Percentiles rank a stretch among this genome's conserved stretches.
Evolutionary conservation across 2,797 vertebrate species (phyloP).

Genomic region (Squalus acanthias): DNA sequence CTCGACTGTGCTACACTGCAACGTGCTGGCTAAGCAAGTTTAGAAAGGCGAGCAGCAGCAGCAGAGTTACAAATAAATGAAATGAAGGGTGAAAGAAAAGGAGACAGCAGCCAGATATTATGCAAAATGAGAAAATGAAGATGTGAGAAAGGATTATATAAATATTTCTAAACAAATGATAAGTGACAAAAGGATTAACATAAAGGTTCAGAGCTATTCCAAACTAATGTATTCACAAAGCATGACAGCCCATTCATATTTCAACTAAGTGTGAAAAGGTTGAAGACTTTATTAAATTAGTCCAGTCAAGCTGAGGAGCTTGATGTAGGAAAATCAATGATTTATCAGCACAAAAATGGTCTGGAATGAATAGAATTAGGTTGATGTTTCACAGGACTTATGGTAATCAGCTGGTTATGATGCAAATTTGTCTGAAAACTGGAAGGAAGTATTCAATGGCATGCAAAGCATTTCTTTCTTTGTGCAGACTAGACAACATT

Average conservation of each 20-base stretch:
- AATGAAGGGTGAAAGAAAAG: not conserved
- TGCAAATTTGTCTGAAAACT: conserved; percentile 27
- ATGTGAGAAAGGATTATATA: conserved; percentile 17
- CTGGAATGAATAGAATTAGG: conserved; percentile 35
- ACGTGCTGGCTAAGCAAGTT: not conserved
- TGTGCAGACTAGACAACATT: not conserved
- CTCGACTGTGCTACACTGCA: not conserved
- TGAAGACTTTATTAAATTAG: conserved; percentile 35
- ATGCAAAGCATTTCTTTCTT: conserved; percentile 28
- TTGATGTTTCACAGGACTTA: conserved; percentile 25
- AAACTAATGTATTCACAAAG: conserved; percentile 31
- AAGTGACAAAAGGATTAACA: conserved; percentile 10
- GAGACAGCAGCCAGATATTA: not conserved
- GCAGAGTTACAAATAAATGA: not conserved
- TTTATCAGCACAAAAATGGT: conserved; percentile 31
- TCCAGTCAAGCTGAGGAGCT: conserved; percentile 32
- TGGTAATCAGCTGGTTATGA: conserved; percentile 18
- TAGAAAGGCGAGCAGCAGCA: not conserved
- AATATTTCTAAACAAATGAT: conserved; percentile 11
- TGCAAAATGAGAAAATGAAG: conserved; percentile 27
- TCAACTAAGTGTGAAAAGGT: conserved; percentile 34
- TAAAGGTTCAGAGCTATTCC: conserved; percentile 12
- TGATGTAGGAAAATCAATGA: conserved; percentile 26
- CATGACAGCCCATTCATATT: conserved; percentile 29
- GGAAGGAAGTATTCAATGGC: conserved; percentile 10